Base-by-base conservation (phyloP, 2,888 invertebrate genomes). In the Epiblema foenella region DNA sequence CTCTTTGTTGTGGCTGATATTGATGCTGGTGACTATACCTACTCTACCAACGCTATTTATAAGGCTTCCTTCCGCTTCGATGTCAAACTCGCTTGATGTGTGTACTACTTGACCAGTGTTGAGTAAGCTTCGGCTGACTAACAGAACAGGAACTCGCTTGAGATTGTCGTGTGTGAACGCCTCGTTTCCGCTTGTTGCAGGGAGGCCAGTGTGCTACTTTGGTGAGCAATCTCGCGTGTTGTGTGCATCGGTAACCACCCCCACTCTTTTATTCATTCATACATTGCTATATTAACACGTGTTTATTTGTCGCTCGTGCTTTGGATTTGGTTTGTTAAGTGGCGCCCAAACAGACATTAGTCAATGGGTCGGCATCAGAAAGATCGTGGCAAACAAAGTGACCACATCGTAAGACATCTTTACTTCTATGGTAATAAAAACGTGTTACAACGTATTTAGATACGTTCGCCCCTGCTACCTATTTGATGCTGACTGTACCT, bases 141-240 rank as follows among this genome's bases (percentile, higher is more conserved):
- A 69, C 68, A 62, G 70, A 65, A 65, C 68, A 57, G 70, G 71
- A 69, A 68, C 69, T 68, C 63, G 77, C 78, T 77, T 76, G 73
- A 72, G 69, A 75, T 77, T 81, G 81, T 86, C 76, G 80, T 80
- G 88, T 88, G 90, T 90, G 88, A 87, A 83, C 86, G 89, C 89
- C 93, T 83, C 82, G 84, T 91, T 87, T 90, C 85, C 86, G 92
- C 91, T 93, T 93, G 93, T 93, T 93, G 94, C 97, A 97, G 97
- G 97, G 97, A 96, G 97, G 97, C 95, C 96, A 96, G 96, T 97
- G 97, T 96, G 97, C 97, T 95, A 96, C 96, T 96, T 96, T 97
- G 97, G 97, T 97, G 97, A 97, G 97, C 97, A 97, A 97, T 97
- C 96, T 96, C 96, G 97, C 97, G 97, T 97, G 96, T 97, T 97